Evolutionary conservation across 2,888 invertebrate genomes (phyloP).

Genomic region (Drosophila algonquin): DNA sequence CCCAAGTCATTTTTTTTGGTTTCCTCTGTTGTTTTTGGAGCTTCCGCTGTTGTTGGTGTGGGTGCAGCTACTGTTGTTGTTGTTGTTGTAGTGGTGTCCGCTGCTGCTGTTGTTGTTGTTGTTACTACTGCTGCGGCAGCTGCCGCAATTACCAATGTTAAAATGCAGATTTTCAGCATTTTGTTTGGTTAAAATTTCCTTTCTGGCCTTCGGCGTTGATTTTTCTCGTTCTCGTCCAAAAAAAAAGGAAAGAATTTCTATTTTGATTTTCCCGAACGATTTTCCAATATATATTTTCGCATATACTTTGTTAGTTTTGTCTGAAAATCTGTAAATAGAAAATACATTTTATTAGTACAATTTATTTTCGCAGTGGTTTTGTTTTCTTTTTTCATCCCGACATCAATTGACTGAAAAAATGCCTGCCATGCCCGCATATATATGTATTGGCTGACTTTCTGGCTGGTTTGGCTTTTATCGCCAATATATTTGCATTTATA

Average conservation of each 20-base stretch:
- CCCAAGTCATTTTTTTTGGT: constrained; percentile 63
- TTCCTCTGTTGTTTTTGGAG: constrained; percentile 29
- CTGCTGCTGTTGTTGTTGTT: constrained; percentile 33
- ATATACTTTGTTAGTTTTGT: constrained; percentile 8
- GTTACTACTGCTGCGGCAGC: constrained; percentile 48
- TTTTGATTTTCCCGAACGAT: constrained; percentile 8
- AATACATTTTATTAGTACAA: constrained; percentile 34
- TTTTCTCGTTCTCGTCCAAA: not conserved
- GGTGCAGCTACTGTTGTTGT: constrained; percentile 17
- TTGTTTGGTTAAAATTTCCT: constrained; percentile 38
- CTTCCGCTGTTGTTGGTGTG: constrained; percentile 22
- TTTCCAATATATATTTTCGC: constrained; percentile 7
- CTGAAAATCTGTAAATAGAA: constrained; percentile 37
- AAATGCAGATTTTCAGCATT: constrained; percentile 77
- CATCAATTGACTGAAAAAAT: constrained; percentile 20
- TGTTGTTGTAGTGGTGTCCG: constrained; percentile 24
- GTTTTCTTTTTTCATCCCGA: not conserved
- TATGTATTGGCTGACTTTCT: constrained; percentile 14
- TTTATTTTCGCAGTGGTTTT: not conserved
- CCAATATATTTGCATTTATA: constrained; percentile 27
- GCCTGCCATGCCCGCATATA: constrained; percentile 15
- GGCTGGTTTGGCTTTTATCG: constrained; percentile 30
- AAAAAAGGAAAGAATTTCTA: constrained; percentile 6
- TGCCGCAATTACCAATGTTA: constrained; percentile 70
- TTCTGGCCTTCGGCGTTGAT: constrained; percentile 5